A percentile compares a stretch with the other conserved stretches of the same genome.
Conservation (phyloP, 2,888 invertebrate genomes). For the Xestia c-nigrum region DNA sequence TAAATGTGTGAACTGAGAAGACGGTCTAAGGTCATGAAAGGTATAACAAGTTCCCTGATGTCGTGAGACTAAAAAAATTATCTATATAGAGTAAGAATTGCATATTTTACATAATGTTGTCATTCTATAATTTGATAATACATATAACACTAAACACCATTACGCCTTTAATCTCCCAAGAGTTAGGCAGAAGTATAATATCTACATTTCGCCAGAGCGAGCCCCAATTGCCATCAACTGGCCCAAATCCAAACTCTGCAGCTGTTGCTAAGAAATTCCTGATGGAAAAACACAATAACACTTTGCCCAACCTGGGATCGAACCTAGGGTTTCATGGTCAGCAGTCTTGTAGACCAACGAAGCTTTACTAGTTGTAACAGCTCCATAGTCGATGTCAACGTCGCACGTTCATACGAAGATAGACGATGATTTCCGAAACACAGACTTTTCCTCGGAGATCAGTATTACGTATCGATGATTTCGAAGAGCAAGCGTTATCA, state of each 20-base stretch:
- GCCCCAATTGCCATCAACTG: too few relatives aligned
- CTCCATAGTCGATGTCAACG: background rate
- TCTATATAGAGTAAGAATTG: background rate
- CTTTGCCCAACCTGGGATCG: too few relatives aligned
- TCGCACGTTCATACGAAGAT: background rate
- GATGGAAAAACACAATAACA: too few relatives aligned
- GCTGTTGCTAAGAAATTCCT: too few relatives aligned
- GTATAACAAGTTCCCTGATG: background rate
- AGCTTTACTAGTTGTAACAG: background rate
- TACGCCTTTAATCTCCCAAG: too few relatives aligned
- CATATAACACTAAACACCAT: too few relatives aligned
- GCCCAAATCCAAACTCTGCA: too few relatives aligned
- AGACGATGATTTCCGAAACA: background rate
- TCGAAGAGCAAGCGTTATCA: background rate
- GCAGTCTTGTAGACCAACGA: too few relatives aligned
- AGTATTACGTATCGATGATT: background rate
- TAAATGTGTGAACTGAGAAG: conserved; percentile 12
- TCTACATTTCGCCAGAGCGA: too few relatives aligned
- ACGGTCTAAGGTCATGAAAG: background rate
- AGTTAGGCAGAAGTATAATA: too few relatives aligned
- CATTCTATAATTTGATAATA: background rate
- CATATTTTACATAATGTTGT: background rate
- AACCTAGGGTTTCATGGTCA: too few relatives aligned
- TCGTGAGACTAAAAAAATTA: background rate
- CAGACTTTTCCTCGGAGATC: background rate